Evolutionary conservation across 2,113 vertebrate species (phyloP).

Genomic region (Phainopepla nitens): DNA sequence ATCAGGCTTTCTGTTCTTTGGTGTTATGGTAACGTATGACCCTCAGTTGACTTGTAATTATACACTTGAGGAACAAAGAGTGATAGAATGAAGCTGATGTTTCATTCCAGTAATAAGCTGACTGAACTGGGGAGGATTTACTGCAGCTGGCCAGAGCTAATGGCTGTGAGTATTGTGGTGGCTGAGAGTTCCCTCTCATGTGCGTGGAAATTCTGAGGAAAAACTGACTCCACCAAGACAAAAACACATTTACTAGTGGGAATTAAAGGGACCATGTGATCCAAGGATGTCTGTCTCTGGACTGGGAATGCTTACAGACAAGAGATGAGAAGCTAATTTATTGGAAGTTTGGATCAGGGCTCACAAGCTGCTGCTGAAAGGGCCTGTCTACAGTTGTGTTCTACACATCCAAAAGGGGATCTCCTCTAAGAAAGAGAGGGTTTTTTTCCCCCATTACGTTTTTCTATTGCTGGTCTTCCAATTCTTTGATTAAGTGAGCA

Average conservation of each 20-base stretch:
- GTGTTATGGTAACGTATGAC: slow-evolving; percentile 34
- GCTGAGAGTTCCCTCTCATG: neutral
- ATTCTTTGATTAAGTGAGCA: neutral
- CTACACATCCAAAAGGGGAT: neutral
- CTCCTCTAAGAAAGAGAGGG: neutral
- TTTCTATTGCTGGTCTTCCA: neutral
- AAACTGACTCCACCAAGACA: slow-evolving; percentile 27
- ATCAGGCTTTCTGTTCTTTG: slow-evolving; percentile 8
- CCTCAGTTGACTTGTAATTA: slow-evolving; percentile 12
- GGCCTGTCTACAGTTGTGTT: neutral
- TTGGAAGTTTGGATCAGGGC: neutral
- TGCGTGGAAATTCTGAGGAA: slow-evolving; percentile 25
- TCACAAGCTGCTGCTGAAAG: slow-evolving; percentile 9
- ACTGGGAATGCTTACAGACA: slow-evolving; percentile 6
- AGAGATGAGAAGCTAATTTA: neutral
- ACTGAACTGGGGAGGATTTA: slow-evolving; percentile 22
- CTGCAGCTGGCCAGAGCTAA: slow-evolving; percentile 32
- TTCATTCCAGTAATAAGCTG: slow-evolving; percentile 43
- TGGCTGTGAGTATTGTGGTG: slow-evolving; percentile 1
- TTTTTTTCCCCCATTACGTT: neutral
- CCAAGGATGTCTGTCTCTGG: neutral
- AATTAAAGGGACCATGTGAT: slow-evolving; percentile 18
- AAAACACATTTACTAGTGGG: slow-evolving; percentile 15
- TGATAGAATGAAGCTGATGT: neutral
- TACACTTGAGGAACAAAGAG: slow-evolving; percentile 18